A percentile compares a stretch with the other conserved stretches of the same genome.
Evolutionary conservation across 2,113 vertebrate species (phyloP).

Genomic region (Sylvilagus bachmani): DNA sequence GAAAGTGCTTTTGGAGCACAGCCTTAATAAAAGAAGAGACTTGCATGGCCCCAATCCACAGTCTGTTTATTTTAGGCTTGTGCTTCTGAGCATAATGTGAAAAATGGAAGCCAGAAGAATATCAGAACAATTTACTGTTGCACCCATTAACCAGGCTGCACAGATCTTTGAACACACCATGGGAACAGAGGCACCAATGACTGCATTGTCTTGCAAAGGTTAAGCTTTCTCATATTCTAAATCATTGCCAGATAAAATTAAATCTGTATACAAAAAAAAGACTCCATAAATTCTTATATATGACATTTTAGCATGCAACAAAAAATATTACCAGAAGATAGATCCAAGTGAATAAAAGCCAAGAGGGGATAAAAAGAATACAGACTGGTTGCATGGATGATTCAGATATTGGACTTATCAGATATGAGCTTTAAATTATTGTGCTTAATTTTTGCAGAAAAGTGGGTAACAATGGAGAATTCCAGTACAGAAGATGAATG

Average conservation of each 20-base stretch:
- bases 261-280: neutral
- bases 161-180: neutral
- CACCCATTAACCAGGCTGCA: neutral
- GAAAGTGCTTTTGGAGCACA: slow-evolving; percentile 64
- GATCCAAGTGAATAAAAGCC: slow-evolving; percentile 39
- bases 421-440: slow-evolving; percentile 1
- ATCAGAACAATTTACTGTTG: neutral
- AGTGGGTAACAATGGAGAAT: neutral
- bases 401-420: neutral
- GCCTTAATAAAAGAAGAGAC: slow-evolving; percentile 30
- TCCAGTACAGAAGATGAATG: neutral
- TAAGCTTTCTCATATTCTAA: neutral
- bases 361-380: neutral
- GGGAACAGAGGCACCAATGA: neutral
- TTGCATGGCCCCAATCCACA: neutral
- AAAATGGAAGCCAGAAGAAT: slow-evolving; percentile 1
- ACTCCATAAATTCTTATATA: neutral
- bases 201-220: neutral
- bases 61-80: slow-evolving; percentile 19
- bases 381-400: neutral
- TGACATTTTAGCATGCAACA: neutral
- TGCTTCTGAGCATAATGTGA: neutral
- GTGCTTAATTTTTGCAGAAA: neutral
- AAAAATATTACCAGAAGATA: slow-evolving; percentile 35
- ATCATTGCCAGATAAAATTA: neutral